Evolutionary conservation across 1,140 invertebrate genomes (phyloP), one percentile per base, ranked within the genome.

Genomic region (Rhagoletis zephyria): DNA sequence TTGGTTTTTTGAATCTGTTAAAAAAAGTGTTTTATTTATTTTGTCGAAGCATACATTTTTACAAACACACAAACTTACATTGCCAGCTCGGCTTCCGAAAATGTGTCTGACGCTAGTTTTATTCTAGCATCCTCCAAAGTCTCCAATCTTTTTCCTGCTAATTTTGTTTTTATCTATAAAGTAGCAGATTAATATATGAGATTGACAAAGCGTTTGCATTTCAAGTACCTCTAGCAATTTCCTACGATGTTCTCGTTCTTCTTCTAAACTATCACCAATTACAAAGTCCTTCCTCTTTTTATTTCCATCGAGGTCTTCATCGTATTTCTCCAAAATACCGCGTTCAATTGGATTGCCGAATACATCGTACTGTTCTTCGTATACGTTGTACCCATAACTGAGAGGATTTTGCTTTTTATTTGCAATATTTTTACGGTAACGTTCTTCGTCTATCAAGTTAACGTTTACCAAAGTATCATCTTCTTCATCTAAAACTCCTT

Each of bases 381-480:
- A 95, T 59, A 97, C 96, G 92, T 98, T 97, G 91, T 97, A 98
- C 3, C 97, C 97, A 91, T 96, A 96, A 90, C 96, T 98, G 59
- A 95, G 95, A 67, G 94, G 95, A 93, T 97, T 97, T 89, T 97
- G 96, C 90, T 97, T 97, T 90, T 96, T 97, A 90, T 97, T 96
- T 88, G 96, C 95, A 70, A 97, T 94, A 95, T 98, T 99, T 94
- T 96, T 97, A 90, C 97, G 96, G 91, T 98, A 97, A 85, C 95
- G 95, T 93, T 99, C 98, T 90, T 98, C 95, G 92, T 99, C 98
- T 0, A 98, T 91, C 91, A 99, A 96, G 93, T 99, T 99, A 2
- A 99, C 97, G 94, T 99, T 99, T 42, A 99, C 95, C 42, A 99
- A 94, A 16, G 97, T 96, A 94, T 99, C 99, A 3, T 95, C 95